These are phyloP conservation scores for Brachionus manjavacas DNA, from an alignment of 1,140 invertebrate genomes.

Conservation along the genomic window DNA sequence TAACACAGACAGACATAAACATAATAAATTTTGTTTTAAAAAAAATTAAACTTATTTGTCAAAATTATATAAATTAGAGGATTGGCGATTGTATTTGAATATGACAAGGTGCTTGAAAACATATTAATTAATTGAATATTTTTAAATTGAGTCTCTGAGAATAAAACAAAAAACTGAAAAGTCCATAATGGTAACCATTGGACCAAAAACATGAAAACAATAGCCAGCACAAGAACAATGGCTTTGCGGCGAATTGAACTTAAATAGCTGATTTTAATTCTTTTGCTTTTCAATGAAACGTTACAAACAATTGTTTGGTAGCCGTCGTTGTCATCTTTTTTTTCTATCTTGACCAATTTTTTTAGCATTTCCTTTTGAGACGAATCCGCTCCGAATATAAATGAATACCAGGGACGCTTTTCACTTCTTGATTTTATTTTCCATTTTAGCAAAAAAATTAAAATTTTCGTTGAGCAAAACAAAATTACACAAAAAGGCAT, in stretches of 20 bases:
- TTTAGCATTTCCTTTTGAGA: neutral
- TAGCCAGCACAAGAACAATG: neutral
- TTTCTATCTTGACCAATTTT: neutral
- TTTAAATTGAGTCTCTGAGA: neutral
- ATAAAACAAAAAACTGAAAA: conserved; percentile 14
- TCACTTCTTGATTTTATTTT: neutral
- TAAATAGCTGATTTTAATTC: neutral
- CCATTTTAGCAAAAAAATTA: conserved; percentile 27
- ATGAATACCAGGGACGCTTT: neutral
- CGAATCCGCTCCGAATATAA: neutral
- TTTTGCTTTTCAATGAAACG: neutral
- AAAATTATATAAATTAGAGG: conserved; percentile 32
- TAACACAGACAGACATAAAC: too few relatives aligned
- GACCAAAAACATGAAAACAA: conserved; percentile 5
- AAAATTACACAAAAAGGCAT: neutral
- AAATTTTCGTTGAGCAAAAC: neutral
- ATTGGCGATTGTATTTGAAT: conserved; percentile 32
- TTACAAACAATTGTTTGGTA: conserved; percentile 10
- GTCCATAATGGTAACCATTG: conserved; percentile 40
- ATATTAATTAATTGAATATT: conserved; percentile 28
- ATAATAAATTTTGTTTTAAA: neutral
- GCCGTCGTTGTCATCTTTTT: neutral
- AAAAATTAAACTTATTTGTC: conserved; percentile 4
- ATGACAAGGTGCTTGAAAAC: conserved; percentile 2
- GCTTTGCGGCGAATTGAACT: conserved; percentile 7